Base-by-base conservation (phyloP, 2,888 invertebrate species). In the Dione juno region DNA sequence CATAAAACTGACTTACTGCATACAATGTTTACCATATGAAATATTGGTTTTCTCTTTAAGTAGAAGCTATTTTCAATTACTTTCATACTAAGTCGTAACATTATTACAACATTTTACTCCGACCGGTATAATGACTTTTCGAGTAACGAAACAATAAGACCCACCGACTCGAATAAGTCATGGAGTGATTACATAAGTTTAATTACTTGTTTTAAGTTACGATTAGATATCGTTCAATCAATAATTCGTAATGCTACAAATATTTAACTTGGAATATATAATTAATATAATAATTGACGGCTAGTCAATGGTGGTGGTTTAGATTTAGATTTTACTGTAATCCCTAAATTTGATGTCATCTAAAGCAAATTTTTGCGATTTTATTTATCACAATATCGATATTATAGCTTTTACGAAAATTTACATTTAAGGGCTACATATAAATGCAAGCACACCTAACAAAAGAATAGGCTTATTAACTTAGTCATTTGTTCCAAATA, bases 171-270 rank as follows among this genome's bases (percentile, higher is more conserved):
- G 43, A 45, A 43, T 61, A 45, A 41, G 43, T 43, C 45, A 35
- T 45, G 35, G 13, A 35, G 61, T 61, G 45, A 45, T 61, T 61
- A 35, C n/a, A 43, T 43, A 61, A 61, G 1, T 43, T n/a, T 61
- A 61, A 61, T 61, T 61, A 43, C 43, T 59, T 61, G 59, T 45
- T 61, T 61, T 45, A 16, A n/a, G n/a, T 61, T 61, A 28, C n/a
- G 43, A 16, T 61, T n/a, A n/a, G 59, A 43, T 45, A 28, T 43
- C 10, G 41, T 59, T 59, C 41, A 14, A 7, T 14, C 35, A n/a
- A 54, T 14, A 21, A 19, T 43, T 61, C 11, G n/a, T 45, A 45
- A 45, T 45, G 35, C 11, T 45, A 61, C 28, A 45, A 45, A 11
- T 28, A 43, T 45, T 45, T 28, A 14, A 45, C 6, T 11, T 37